Conservation (phyloP, 2,888 invertebrate genomes). For the Drosophila pseudotakahashii region DNA sequence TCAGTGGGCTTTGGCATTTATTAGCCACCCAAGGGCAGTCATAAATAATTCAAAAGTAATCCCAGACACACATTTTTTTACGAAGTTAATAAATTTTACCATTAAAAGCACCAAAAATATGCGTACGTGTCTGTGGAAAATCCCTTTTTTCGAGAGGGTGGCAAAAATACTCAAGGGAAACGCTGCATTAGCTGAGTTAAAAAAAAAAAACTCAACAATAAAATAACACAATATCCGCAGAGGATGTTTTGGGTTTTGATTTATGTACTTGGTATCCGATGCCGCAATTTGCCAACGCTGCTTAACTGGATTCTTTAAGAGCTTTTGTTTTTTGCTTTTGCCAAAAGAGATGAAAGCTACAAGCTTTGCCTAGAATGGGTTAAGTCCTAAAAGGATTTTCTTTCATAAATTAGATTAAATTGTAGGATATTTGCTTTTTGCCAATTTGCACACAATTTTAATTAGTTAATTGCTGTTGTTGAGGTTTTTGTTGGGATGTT, state of each 20-base stretch:
- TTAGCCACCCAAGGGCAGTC: constrained; percentile 14
- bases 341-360: constrained; percentile 9
- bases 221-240: constrained; percentile 18
- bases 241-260: constrained; percentile 29
- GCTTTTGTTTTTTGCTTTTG: not conserved
- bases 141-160: not conserved
- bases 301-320: constrained; percentile 14
- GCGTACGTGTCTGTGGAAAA: constrained; percentile 10
- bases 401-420: constrained; percentile 28
- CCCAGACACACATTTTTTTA: constrained; percentile 25
- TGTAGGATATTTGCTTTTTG: not conserved
- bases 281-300: constrained; percentile 13
- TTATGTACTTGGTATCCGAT: constrained; percentile 16
- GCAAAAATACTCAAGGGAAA: constrained; percentile 16
- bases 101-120: constrained; percentile 29
- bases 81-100: constrained; percentile 37
- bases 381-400: constrained; percentile 18
- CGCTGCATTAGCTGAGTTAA: constrained; percentile 20
- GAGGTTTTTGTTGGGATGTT: no score
- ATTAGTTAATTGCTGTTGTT: constrained; percentile 24
- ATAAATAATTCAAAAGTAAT: constrained; percentile 43
- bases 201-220: constrained; percentile 24
- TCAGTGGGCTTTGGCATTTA: constrained; percentile 24
- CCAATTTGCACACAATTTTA: constrained; percentile 8
- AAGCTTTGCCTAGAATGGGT: constrained; percentile 6